phyloP scores from a whole-genome alignment of 2,113 vertebrate genomes.

The Paramisgurnus dabryanus region DNA sequence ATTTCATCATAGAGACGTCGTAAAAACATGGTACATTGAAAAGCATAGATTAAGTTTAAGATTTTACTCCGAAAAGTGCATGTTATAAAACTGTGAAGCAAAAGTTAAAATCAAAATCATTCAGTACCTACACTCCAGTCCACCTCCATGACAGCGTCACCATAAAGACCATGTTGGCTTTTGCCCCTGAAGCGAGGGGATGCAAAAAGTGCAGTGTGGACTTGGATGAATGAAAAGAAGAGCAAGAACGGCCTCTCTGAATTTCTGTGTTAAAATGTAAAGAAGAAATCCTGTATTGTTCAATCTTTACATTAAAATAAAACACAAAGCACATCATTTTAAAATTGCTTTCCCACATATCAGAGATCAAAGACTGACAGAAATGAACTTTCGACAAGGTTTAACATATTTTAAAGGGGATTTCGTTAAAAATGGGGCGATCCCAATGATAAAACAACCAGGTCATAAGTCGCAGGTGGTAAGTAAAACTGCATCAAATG shows the following conservation, averaged over 20 bases:
- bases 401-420: too few relatives aligned
- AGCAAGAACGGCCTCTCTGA: constrained; percentile 78
- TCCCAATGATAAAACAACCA: too few relatives aligned
- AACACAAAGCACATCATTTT: background rate
- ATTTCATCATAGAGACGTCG: too few relatives aligned
- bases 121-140: constrained; percentile 88
- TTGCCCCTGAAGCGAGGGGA: constrained; percentile 76
- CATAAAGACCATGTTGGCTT: constrained; percentile 83
- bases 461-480: too few relatives aligned
- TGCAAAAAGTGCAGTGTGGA: constrained; percentile 85
- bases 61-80: background rate
- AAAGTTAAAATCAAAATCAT: background rate
- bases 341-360: background rate
- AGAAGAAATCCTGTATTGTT: background rate
- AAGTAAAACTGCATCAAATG: too few relatives aligned
- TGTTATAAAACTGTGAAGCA: background rate
- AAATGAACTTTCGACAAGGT: background rate
- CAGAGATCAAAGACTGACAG: background rate
- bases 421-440: too few relatives aligned
- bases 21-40: too few relatives aligned
- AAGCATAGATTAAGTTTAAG: too few relatives aligned
- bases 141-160: constrained; percentile 85
- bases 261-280: constrained; percentile 67
- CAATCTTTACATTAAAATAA: background rate
- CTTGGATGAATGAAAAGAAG: constrained; percentile 82